Evolutionary conservation across 2,113 vertebrate genomes (phyloP).

Genomic region (Ochotona curzoniae): DNA sequence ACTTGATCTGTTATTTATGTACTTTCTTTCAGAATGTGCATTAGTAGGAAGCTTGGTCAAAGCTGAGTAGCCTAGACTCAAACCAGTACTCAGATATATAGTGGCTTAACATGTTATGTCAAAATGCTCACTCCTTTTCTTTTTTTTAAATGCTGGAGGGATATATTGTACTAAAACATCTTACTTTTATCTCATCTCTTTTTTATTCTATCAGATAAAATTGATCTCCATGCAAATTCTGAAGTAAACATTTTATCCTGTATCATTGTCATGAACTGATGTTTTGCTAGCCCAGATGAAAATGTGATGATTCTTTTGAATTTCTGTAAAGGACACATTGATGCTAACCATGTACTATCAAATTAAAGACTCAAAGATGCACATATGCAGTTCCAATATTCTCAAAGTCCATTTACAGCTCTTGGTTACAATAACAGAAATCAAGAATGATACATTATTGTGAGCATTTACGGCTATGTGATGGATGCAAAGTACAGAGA

Average conservation of each 20-base stretch:
- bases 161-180: background rate
- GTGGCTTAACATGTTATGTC: too few species aligned
- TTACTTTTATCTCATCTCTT: background rate
- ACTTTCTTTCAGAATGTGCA: too few species aligned
- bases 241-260: conserved; percentile 9
- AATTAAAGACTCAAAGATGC: background rate
- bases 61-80: too few species aligned
- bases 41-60: too few species aligned
- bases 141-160: background rate
- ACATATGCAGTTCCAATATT: background rate
- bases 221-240: conserved; percentile 3
- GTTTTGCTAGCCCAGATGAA: background rate
- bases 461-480: background rate
- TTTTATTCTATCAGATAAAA: background rate
- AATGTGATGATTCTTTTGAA: background rate
- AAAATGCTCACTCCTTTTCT: too few species aligned
- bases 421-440: background rate
- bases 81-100: too few species aligned
- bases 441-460: background rate
- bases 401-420: background rate
- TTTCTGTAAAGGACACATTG: background rate
- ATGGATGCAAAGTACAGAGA: background rate
- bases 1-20: too few species aligned
- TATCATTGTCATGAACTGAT: conserved; percentile 2
- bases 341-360: background rate